phyloP scores from a whole-genome alignment of 2,113 vertebrate genomes.

The Pithys albifrons region DNA sequence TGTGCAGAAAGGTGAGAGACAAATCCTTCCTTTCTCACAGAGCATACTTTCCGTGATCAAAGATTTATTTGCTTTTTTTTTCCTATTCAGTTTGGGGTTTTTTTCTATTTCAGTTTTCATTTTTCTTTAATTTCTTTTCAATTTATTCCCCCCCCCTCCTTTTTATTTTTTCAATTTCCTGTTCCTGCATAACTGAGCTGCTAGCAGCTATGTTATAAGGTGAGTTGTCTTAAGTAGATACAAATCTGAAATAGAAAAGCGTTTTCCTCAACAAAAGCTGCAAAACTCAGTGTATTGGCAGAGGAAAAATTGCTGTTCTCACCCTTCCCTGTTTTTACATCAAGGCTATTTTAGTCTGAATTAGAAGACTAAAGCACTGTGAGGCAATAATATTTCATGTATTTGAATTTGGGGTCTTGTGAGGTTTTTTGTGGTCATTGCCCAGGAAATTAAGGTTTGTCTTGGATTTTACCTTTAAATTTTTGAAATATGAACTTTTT shows the following conservation, averaged over 20 bases:
- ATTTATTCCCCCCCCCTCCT: accelerated
- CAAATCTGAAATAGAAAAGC: neutral
- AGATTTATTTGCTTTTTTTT: neutral
- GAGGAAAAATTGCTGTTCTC: neutral
- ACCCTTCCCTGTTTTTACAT: neutral
- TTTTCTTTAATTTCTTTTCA: neutral
- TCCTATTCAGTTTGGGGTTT: neutral
- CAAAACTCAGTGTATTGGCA: neutral
- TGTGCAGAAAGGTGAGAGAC: neutral
- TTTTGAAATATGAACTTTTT: neutral
- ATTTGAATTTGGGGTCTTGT: neutral
- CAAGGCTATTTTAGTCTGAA: neutral
- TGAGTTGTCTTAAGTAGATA: neutral
- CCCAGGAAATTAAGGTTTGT: neutral
- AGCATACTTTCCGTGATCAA: neutral
- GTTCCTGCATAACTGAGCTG: neutral
- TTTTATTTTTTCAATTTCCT: neutral
- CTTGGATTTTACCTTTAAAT: neutral
- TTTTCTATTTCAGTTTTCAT: neutral
- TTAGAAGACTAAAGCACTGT: neutral
- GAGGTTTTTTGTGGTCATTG: neutral
- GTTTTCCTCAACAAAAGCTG: neutral
- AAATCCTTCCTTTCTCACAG: neutral
- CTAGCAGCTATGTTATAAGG: neutral
- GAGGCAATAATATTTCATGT: neutral